These are phyloP conservation scores for Amaurobius ferox DNA, from an alignment of 2,888 invertebrate genomes.

Conservation along the genomic window DNA sequence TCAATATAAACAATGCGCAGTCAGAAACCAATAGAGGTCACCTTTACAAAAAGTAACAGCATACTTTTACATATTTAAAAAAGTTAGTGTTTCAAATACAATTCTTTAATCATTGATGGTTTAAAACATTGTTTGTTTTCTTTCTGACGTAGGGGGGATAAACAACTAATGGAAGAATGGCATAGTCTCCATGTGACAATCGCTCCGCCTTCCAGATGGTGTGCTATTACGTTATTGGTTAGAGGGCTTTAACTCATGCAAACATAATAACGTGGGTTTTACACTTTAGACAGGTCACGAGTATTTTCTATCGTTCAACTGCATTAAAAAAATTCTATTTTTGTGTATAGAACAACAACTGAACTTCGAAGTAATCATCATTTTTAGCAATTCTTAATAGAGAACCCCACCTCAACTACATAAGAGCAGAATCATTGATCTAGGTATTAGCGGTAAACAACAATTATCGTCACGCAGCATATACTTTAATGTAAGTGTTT, in stretches of 20 bases:
- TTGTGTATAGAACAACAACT: no score
- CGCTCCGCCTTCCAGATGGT: constrained; percentile 60
- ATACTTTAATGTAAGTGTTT: constrained; percentile 44
- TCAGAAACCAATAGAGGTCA: no score
- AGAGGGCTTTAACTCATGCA: constrained; percentile 45
- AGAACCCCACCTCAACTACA: neutral
- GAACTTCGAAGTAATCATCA: no score
- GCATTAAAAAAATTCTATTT: constrained; percentile 7
- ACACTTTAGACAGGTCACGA: constrained; percentile 65
- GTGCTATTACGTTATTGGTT: constrained; percentile 57
- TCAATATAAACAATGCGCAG: constrained; percentile 23
- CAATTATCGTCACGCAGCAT: constrained; percentile 48
- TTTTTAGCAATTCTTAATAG: no score
- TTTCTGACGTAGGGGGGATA: constrained; percentile 9
- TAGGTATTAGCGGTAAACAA: constrained; percentile 60
- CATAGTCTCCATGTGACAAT: constrained; percentile 63
- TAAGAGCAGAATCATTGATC: constrained; percentile 57
- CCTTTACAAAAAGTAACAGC: no score
- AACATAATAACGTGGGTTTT: constrained; percentile 70
- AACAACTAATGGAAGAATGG: constrained; percentile 35
- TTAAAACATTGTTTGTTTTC: neutral
- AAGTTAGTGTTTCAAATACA: no score
- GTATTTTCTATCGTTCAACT: constrained; percentile 23
- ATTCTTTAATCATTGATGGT: no score
- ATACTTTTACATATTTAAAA: no score